These are phyloP conservation scores for Bergia sp. DNA, from an alignment of 92 coral and sea anemone genomes.

Conservation along the genomic window DNA sequence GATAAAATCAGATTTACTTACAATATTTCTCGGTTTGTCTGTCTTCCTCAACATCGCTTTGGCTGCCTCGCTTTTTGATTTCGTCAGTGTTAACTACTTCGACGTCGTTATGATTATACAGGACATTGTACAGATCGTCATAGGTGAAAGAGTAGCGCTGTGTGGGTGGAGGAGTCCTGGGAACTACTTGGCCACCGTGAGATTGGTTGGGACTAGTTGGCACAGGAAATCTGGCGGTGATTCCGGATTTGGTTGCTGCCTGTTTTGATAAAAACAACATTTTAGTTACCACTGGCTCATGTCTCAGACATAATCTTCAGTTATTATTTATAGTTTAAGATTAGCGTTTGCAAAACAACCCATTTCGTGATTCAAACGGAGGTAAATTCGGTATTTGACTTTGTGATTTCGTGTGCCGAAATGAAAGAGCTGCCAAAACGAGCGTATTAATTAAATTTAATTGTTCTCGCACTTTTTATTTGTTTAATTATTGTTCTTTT, in stretches of 20 bases:
- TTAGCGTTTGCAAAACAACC: not conserved
- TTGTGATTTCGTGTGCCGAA: constrained; percentile 6
- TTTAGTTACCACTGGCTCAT: constrained; percentile 27
- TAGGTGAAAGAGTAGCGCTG: constrained; percentile 29
- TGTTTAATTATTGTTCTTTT: constrained; percentile 27
- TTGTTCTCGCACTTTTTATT: constrained; percentile 20
- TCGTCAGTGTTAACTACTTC: constrained; percentile 42
- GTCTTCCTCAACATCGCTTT: constrained; percentile 25
- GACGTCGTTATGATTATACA: constrained; percentile 35
- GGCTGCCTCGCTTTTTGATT: constrained; percentile 35
- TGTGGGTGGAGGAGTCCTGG: constrained; percentile 38
- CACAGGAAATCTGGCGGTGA: constrained; percentile 37
- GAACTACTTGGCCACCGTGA: constrained; percentile 37
- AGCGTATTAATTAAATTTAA: constrained; percentile 30
- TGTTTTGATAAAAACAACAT: constrained; percentile 35
- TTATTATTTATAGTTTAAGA: not conserved
- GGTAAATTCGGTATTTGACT: not conserved
- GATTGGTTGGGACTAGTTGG: constrained; percentile 16
- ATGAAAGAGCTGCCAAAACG: constrained; percentile 20
- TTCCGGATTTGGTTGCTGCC: constrained; percentile 36
- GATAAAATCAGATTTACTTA: constrained; percentile 23
- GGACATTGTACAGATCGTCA: constrained; percentile 29
- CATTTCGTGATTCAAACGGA: not conserved
- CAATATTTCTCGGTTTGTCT: constrained; percentile 42
- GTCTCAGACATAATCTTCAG: not conserved